phyloP scores from a whole-genome alignment of 2,113 vertebrate species.

The Ophthalmolycus amberensis region DNA sequence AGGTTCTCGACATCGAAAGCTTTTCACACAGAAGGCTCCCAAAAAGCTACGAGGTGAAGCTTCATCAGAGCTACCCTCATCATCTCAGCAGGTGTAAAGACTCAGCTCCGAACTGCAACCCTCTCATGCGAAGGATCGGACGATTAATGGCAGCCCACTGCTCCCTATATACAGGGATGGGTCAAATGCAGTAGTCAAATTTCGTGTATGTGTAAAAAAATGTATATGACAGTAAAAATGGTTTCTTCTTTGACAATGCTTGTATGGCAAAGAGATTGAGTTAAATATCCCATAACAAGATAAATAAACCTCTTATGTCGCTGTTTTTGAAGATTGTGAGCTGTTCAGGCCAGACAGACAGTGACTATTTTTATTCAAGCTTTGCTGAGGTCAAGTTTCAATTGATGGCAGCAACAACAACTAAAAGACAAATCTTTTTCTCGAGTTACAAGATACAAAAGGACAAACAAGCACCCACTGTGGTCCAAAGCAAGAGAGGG shows the following conservation, averaged over 20 bases:
- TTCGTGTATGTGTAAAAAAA: no score
- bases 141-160: no score
- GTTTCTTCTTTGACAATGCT: neutral
- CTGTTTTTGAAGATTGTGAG: neutral
- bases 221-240: no score
- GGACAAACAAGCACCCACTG: neutral
- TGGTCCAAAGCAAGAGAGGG: neutral
- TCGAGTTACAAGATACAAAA: neutral
- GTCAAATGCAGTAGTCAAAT: no score
- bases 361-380: neutral
- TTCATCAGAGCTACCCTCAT: conserved; percentile 50
- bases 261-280: neutral
- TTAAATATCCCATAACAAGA: conserved; percentile 12
- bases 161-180: no score
- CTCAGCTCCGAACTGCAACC: conserved; percentile 22
- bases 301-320: neutral
- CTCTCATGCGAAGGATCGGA: conserved; percentile 20
- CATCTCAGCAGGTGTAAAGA: conserved; percentile 41
- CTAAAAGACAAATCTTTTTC: neutral
- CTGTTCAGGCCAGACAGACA: conserved; percentile 9
- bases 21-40: neutral
- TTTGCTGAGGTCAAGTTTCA: conserved; percentile 15
- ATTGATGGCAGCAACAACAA: conserved; percentile 1
- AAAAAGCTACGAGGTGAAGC: conserved; percentile 13
- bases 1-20: conserved; percentile 20